Evolutionary conservation across 2,888 invertebrate species (phyloP).

Genomic region (Limnephilus auricula): DNA sequence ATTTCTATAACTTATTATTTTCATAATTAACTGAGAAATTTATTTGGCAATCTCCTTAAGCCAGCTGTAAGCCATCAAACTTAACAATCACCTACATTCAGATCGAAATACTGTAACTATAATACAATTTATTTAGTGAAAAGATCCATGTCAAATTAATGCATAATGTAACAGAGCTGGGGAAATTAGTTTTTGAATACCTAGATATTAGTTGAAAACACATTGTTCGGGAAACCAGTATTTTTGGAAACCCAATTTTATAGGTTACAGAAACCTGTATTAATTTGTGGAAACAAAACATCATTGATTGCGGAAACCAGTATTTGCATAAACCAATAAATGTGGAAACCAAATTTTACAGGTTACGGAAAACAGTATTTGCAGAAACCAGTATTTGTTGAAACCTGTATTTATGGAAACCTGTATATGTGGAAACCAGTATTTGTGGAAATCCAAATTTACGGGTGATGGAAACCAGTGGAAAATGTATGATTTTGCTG

Average conservation of each 20-base stretch:
- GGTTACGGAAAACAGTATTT: too few relatives aligned
- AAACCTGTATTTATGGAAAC: not conserved
- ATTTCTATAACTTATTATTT: not conserved
- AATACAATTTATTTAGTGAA: not conserved
- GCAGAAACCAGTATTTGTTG: not conserved
- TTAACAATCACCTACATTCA: not conserved
- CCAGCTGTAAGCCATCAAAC: not conserved
- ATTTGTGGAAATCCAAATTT: too few relatives aligned
- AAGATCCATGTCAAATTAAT: not conserved
- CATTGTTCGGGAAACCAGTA: too few relatives aligned
- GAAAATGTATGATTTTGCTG: not conserved
- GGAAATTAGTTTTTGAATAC: too few relatives aligned
- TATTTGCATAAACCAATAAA: too few relatives aligned
- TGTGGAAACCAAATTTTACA: too few relatives aligned
- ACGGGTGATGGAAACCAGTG: not conserved
- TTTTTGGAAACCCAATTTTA: too few relatives aligned
- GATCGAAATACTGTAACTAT: not conserved
- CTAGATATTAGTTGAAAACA: too few relatives aligned
- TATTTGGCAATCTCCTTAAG: not conserved
- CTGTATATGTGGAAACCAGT: not conserved
- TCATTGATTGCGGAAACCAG: too few relatives aligned
- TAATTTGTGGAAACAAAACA: too few relatives aligned
- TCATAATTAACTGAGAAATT: not conserved
- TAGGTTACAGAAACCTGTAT: too few relatives aligned
- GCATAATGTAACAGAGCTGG: not conserved